These are phyloP conservation scores for Falco berigora DNA, from an alignment of 2,797 vertebrate species.

Conservation along the genomic window DNA sequence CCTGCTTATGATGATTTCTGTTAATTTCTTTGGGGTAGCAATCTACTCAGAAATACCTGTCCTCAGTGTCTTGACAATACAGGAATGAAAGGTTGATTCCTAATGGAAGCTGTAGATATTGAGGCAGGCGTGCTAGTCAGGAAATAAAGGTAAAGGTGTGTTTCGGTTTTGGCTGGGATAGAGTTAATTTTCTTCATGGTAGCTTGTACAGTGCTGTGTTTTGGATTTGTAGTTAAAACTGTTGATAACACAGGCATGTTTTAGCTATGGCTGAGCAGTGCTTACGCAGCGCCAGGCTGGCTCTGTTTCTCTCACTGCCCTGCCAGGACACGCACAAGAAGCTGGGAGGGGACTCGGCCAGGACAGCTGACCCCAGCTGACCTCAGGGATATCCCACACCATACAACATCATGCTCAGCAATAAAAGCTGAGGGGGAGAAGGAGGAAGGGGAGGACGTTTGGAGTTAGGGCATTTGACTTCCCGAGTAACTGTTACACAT, in stretches of 20 bases:
- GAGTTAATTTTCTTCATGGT: background rate
- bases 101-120: background rate
- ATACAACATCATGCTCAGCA: background rate
- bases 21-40: background rate
- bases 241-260: background rate
- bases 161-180: background rate
- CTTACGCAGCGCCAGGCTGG: background rate
- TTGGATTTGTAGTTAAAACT: background rate
- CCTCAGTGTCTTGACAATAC: background rate
- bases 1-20: background rate
- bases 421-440: background rate
- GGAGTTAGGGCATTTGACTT: background rate
- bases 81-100: background rate
- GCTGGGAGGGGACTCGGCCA: background rate
- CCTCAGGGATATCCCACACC: background rate
- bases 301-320: background rate
- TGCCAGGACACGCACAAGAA: background rate
- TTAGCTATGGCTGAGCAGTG: background rate
- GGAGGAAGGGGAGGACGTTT: background rate
- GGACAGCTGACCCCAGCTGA: background rate
- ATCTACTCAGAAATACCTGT: background rate
- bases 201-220: background rate
- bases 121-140: background rate
- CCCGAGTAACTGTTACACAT: background rate
- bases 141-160: background rate